A percentile compares a stretch with the other conserved stretches of the same genome.
Evolutionary conservation across 2,888 invertebrate genomes (phyloP).

Genomic region (Polyommatus icarus): DNA sequence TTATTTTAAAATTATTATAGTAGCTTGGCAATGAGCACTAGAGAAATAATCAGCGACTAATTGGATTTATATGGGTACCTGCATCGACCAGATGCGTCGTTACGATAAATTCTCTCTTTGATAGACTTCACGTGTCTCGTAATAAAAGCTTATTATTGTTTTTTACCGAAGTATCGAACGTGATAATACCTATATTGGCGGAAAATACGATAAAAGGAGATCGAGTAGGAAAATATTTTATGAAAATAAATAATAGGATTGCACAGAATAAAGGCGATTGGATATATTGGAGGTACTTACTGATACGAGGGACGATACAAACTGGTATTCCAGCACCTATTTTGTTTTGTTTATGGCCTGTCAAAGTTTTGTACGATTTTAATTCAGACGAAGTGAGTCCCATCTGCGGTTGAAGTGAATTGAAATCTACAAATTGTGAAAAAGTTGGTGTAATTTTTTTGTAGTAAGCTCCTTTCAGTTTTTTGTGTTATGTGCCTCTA

Average conservation of each 20-base stretch:
- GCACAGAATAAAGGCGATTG: conserved; percentile 39
- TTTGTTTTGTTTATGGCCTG: conserved; percentile 3
- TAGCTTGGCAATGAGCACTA: no score
- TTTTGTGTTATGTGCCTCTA: neutral
- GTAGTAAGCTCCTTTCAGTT: neutral
- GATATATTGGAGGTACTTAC: conserved; percentile 32
- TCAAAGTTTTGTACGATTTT: neutral
- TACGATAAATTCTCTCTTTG: neutral
- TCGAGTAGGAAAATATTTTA: conserved; percentile 42
- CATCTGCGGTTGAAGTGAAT: neutral
- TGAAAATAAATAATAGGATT: conserved; percentile 42
- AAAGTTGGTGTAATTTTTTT: neutral
- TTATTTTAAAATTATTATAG: no score
- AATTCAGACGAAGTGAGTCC: neutral
- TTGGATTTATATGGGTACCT: no score
- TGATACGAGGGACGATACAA: conserved; percentile 24
- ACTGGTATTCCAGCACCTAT: conserved; percentile 13
- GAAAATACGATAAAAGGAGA: conserved; percentile 40
- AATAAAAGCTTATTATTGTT: conserved; percentile 32
- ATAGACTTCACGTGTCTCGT: neutral
- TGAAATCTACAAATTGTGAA: neutral
- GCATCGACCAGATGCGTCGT: no score
- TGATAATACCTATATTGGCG: conserved; percentile 36
- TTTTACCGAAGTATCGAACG: conserved; percentile 35
- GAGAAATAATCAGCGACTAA: no score